These are phyloP conservation scores for Percopsis transmontana DNA, from an alignment of 2,113 vertebrate species.

Conservation along the genomic window DNA sequence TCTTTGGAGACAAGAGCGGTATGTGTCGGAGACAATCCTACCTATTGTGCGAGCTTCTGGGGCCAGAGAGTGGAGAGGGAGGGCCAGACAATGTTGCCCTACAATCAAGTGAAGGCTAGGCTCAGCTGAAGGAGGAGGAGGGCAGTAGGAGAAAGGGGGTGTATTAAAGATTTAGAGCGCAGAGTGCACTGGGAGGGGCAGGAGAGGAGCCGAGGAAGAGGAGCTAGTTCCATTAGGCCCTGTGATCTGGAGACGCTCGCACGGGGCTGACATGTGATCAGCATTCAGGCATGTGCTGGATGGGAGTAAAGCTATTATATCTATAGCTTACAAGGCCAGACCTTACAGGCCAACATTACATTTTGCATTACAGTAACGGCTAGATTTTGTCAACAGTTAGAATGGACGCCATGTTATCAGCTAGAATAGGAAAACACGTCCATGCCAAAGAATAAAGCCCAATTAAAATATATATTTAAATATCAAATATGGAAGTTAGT, in stretches of 20 bases:
- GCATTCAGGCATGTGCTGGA: constrained; percentile 25
- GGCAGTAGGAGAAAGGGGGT: neutral
- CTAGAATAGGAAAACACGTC: neutral
- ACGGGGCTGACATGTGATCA: constrained; percentile 64
- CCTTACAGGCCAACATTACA: neutral
- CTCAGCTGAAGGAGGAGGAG: neutral
- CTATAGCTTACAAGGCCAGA: constrained; percentile 11
- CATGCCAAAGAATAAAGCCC: neutral
- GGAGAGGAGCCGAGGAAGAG: constrained; percentile 20
- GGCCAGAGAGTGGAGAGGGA: constrained; percentile 18
- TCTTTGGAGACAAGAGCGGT: constrained; percentile 33
- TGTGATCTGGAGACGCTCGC: constrained; percentile 49
- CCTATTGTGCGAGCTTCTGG: constrained; percentile 47
- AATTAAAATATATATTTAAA: neutral
- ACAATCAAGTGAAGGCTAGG: constrained; percentile 55
- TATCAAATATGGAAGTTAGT: neutral
- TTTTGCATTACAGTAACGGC: too few species aligned
- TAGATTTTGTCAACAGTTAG: too few species aligned
- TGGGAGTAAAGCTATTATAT: constrained; percentile 20
- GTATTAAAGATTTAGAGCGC: constrained; percentile 68
- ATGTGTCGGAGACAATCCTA: constrained; percentile 58
- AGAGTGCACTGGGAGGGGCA: constrained; percentile 18
- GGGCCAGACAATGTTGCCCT: constrained; percentile 55
- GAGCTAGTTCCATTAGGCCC: constrained; percentile 58
- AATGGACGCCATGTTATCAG: too few species aligned